Conservation (phyloP, 37 sponge, comb jelly and placozoan species). For the Aphrocallistes beatrix region DNA sequence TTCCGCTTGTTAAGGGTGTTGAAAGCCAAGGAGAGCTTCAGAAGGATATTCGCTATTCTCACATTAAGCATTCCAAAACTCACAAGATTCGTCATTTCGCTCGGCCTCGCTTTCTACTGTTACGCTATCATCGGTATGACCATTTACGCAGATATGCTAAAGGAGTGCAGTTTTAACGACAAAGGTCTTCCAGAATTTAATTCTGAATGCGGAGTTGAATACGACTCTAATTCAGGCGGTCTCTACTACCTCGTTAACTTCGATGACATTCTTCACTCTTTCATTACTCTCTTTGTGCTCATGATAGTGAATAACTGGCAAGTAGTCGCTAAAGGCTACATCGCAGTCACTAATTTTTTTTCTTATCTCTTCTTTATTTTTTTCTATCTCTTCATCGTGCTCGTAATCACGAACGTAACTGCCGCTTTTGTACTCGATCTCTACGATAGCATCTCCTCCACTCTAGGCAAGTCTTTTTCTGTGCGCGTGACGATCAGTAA, state of each 20-base stretch:
- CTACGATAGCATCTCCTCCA: slow-evolving; percentile 3
- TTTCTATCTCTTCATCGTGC: not conserved
- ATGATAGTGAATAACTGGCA: slow-evolving; percentile 39
- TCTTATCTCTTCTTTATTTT: not conserved
- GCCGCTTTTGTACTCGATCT: not conserved
- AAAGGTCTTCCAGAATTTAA: not conserved
- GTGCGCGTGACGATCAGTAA: not conserved
- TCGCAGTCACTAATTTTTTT: not conserved
- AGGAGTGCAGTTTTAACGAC: not conserved
- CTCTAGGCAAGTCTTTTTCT: not conserved
- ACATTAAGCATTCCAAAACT: not conserved
- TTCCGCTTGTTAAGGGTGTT: not conserved
- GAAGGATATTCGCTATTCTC: not conserved
- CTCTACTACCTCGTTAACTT: slow-evolving; percentile 26
- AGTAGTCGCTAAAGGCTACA: not conserved
- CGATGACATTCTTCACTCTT: slow-evolving; percentile 21
- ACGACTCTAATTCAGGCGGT: not conserved
- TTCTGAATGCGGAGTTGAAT: not conserved
- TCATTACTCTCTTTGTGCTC: slow-evolving; percentile 22
- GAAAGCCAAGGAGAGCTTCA: slow-evolving; percentile 2
- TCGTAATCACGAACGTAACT: not conserved
- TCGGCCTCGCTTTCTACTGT: not conserved
- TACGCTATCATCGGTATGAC: not conserved
- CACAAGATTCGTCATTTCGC: not conserved
- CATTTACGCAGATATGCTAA: not conserved